A percentile compares a stretch with the other conserved stretches of the same genome.
phyloP scores from a whole-genome alignment of 2,888 invertebrate species.

The Limnephilus lunatus region DNA sequence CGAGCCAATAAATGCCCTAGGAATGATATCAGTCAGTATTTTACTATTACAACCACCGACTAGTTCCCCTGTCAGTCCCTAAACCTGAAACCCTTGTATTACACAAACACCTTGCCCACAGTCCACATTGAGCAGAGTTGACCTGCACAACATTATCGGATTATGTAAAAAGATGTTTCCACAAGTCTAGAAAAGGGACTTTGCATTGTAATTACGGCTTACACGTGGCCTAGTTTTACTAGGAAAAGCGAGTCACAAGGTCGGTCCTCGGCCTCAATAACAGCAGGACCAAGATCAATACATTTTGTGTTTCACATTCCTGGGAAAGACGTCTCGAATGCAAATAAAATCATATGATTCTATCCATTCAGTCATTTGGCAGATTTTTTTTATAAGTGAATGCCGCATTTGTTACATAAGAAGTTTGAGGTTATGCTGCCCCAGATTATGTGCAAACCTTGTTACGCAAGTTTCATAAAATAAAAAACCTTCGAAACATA shows the following conservation, averaged over 20 bases:
- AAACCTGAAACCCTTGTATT: background rate
- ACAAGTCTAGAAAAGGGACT: background rate
- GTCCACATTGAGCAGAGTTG: background rate
- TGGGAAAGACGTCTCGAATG: background rate
- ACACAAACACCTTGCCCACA: background rate
- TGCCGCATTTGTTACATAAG: conserved; percentile 39
- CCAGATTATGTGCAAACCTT: conserved; percentile 32
- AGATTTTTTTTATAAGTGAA: background rate
- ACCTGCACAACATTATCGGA: background rate
- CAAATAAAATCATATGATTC: background rate
- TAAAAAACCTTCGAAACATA: background rate
- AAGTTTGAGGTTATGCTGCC: conserved; percentile 45
- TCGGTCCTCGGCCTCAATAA: background rate
- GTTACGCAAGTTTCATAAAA: conserved; percentile 34
- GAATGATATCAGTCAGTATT: conserved; percentile 27
- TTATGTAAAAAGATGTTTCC: background rate
- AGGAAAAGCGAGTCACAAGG: conserved; percentile 30
- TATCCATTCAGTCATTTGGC: background rate
- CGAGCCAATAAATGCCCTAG: conserved; percentile 56
- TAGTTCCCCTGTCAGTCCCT: background rate
- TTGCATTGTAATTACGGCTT: background rate
- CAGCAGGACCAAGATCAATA: background rate
- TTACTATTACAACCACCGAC: background rate
- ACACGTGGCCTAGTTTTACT: conserved; percentile 42
- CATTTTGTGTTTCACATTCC: background rate